Evolutionary conservation across 2,888 invertebrate genomes (phyloP).

Genomic region (Lomographa bimaculata): DNA sequence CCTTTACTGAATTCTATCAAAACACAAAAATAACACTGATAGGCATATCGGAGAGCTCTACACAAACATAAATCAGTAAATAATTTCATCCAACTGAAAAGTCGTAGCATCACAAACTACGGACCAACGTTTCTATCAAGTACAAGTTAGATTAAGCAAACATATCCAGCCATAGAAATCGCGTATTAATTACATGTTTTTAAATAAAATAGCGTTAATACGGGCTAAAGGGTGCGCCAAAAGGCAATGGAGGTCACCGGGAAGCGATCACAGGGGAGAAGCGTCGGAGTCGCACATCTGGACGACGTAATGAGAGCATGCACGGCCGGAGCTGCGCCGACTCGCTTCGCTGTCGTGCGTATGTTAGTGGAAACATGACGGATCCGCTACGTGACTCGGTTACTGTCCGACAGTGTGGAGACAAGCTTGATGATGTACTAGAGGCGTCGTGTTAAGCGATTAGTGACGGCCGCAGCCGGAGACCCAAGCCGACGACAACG

Average conservation of each 20-base stretch:
- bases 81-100: conserved; percentile 20
- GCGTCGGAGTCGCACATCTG: conserved; percentile 4
- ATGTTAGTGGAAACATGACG: too few relatives aligned
- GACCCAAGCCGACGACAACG: conserved; percentile 32
- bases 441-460: conserved; percentile 34
- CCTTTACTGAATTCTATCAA: conserved; percentile 8
- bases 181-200: conserved; percentile 23
- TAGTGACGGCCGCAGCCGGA: conserved; percentile 31
- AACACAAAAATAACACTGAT: conserved; percentile 20
- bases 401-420: conserved; percentile 16
- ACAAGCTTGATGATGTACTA: conserved; percentile 27
- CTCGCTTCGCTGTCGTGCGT: too few relatives aligned
- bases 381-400: too few relatives aligned
- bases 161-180: conserved; percentile 32
- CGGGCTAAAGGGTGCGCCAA: conserved; percentile 26
- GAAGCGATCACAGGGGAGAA: conserved; percentile 5
- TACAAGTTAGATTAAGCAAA: conserved; percentile 31
- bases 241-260: conserved; percentile 11
- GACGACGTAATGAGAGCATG: conserved; percentile 21
- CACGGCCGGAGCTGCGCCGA: conserved; percentile 10
- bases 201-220: conserved; percentile 29
- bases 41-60: conserved; percentile 16
- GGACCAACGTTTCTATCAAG: conserved; percentile 25
- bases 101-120: conserved; percentile 23
- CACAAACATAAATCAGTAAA: conserved; percentile 26